Evolutionary conservation across 2,888 invertebrate genomes (phyloP), one percentile per base, ranked within the genome.

Genomic region (Piscicola geometra): DNA sequence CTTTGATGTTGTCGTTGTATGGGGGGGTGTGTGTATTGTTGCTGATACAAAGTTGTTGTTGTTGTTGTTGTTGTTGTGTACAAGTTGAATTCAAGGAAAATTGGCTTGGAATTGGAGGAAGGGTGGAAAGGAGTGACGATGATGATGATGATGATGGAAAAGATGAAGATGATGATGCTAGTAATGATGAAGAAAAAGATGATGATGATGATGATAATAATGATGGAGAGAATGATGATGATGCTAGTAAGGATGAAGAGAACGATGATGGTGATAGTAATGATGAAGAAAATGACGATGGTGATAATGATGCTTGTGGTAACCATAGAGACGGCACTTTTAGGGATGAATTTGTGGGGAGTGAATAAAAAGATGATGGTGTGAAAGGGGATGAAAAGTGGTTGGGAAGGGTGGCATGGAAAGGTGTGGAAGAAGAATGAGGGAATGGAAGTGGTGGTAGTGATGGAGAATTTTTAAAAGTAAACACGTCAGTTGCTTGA

Each of bases 91-190:
- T 9, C 5, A 33, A 5, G n/a, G 21, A 2, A 32, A 32, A 67
- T 67, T 15, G 2, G 3, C 2, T 15, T 30, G 33, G 18, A 32
- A 67, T 67, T 5, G 12, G 67, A 35, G 28, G 3, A 3, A 32
- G 9, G 12, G 67, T 67, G 35, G 67, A 30, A 67, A n/a, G 30
- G 28, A 35, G 30, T 35, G 28, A n/a, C 2, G 28, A 21, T 30
- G 25, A 64, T 64, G 64, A 64, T 15, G 64, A 64, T 64, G 64
- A 12, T 15, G 64, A 15, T 64, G 12, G 12, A 64, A 64, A 64
- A 64, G n/a, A 64, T 64, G n/a, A n/a, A n/a, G n/a, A n/a, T n/a
- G n/a, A n/a, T n/a, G n/a, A n/a, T n/a, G n/a, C n/a, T n/a, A n/a
- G n/a, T n/a, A n/a, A n/a, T n/a, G n/a, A n/a, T n/a, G n/a, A n/a